Base-by-base conservation (phyloP, 2,888 invertebrate species). In the Coenonympha glycerion region DNA sequence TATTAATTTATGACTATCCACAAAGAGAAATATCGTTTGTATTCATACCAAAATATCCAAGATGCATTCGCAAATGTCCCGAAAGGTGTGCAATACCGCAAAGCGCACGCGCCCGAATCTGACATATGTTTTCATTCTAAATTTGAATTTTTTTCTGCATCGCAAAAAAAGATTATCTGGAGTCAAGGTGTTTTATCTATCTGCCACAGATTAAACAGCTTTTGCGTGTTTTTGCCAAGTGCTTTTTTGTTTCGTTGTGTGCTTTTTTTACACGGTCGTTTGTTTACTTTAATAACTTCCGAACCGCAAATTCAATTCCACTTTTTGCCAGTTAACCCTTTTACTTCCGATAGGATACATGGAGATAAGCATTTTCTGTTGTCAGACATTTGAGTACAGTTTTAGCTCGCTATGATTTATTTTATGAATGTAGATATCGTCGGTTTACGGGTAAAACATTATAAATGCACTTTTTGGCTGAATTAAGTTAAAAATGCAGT, bases 51-150 rank as follows among this genome's bases (percentile, higher is more conserved):
- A 36, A 26, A 15, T 26, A 28, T n/a, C 21, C 42, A 59, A 58
- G 45, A 58, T 56, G 59, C 65, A 57, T 66, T 68, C 57, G 69
- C 80, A 79, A 81, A 83, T 78, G 77, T 70, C 71, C 64, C 66
- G 31, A 78, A 83, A 84, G 84, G 84, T 84, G 84, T 73, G 71
- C 66, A 36, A 66, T 66, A 57, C 58, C 42, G 56, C 55, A 53
- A 40, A 48, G 68, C 73, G 77, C 82, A 78, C 78, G 79, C 79
- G 79, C 65, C 53, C 49, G 34, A 41, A 49, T 42, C 55, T 56
- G 65, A 68, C 77, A 77, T 73, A 71, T 80, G 78, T 68, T 72
- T 57, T 55, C 64, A 62, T 66, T 64, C 65, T 63, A 62, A 63
- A 70, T 66, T 48, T 41, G 49, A 55, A 28, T 42, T 55, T 52